These are phyloP conservation scores for Scaptomyza polygonia DNA, from an alignment of 2,888 invertebrate genomes.

Conservation along the genomic window DNA sequence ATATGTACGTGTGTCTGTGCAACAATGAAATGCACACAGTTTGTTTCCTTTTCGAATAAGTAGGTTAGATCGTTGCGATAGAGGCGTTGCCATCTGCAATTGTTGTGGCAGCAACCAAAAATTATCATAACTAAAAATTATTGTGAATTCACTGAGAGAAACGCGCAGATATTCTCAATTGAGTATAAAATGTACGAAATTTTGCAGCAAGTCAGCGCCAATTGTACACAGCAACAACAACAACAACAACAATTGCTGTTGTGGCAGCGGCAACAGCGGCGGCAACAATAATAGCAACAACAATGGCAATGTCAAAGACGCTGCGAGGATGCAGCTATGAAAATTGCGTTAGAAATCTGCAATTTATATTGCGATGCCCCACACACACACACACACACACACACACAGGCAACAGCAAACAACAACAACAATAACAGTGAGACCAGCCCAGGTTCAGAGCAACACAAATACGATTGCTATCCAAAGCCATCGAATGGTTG, in stretches of 20 bases:
- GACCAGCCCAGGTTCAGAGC: constrained; percentile 53
- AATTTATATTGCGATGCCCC: constrained; percentile 78
- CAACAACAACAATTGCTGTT: constrained; percentile 33
- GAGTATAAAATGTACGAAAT: constrained; percentile 70
- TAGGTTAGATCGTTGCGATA: constrained; percentile 62
- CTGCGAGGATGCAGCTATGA: constrained; percentile 73
- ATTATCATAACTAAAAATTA: constrained; percentile 80
- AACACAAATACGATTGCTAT: constrained; percentile 64
- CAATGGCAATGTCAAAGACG: constrained; percentile 76
- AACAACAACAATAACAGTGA: constrained; percentile 5
- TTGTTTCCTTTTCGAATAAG: constrained; percentile 27
- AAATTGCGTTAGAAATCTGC: constrained; percentile 82
- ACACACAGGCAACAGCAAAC: constrained; percentile 24
- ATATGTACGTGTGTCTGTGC: constrained; percentile 8
- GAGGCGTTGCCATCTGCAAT: constrained; percentile 42
- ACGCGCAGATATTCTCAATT: constrained; percentile 62
- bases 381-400: constrained; percentile 58
- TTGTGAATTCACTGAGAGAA: constrained; percentile 55
- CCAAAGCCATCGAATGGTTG: constrained; percentile 55
- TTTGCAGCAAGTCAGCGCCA: constrained; percentile 78
- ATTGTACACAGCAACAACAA: constrained; percentile 50
- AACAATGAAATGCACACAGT: constrained; percentile 4
- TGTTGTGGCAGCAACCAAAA: constrained; percentile 61
- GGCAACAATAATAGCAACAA: constrained; percentile 44
- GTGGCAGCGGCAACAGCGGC: constrained; percentile 27